phyloP scores from a whole-genome alignment of 2,888 invertebrate species.

The Acanthosoma haemorrhoidale region DNA sequence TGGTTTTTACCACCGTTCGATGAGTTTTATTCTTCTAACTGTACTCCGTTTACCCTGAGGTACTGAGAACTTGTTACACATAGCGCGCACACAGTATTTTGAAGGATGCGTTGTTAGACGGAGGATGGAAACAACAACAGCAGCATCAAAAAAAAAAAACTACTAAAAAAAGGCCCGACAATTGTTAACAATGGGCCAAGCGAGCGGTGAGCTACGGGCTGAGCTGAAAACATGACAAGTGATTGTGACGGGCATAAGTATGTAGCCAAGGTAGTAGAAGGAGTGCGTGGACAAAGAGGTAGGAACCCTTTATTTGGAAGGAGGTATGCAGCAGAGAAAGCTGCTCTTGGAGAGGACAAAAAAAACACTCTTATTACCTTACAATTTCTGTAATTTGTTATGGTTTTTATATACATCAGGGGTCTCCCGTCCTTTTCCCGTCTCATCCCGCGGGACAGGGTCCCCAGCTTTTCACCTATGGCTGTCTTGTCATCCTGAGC shows the following conservation, averaged over 20 bases:
- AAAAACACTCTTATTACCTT: constrained; percentile 35
- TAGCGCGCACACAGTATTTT: too few relatives aligned
- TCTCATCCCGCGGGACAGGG: too few relatives aligned
- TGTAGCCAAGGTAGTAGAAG: not conserved
- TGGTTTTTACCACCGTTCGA: too few relatives aligned
- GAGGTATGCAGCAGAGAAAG: constrained; percentile 26
- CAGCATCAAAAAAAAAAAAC: not conserved
- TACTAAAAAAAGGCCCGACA: not conserved
- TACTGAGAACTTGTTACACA: too few relatives aligned
- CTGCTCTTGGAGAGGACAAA: not conserved
- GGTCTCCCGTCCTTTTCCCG: not conserved
- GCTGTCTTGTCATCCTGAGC: too few relatives aligned
- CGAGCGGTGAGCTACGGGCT: not conserved
- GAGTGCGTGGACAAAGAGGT: constrained; percentile 18
- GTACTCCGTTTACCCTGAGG: too few relatives aligned
- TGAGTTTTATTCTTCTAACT: too few relatives aligned
- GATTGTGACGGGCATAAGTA: not conserved
- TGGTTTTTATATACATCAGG: constrained; percentile 17
- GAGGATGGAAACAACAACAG: constrained; percentile 2
- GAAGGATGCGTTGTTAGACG: constrained; percentile 9
- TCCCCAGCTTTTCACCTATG: too few relatives aligned
- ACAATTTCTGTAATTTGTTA: constrained; percentile 39
- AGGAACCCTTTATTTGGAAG: not conserved
- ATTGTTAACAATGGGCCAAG: not conserved
- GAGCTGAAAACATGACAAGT: constrained; percentile 5